Percentiles rank a stretch among this genome's conserved stretches.
phyloP scores from a whole-genome alignment of 2,797 vertebrate species.

The Pempheris klunzingeri region DNA sequence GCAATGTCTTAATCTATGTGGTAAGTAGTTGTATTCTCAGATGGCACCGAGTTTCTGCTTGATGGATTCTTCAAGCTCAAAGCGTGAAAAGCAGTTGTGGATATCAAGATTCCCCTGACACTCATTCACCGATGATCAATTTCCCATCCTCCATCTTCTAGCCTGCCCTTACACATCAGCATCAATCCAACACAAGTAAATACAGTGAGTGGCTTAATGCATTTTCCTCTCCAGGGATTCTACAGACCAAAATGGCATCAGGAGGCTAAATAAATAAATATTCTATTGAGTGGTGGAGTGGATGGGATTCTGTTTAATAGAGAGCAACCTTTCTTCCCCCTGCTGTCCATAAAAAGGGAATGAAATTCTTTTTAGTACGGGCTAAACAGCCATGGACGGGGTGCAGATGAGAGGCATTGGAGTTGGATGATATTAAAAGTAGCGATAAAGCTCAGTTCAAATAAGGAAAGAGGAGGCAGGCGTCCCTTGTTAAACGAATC shows the following conservation, averaged over 20 bases:
- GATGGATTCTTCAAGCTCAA: constrained; percentile 73
- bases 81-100: constrained; percentile 80
- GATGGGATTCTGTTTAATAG: constrained; percentile 60
- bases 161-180: constrained; percentile 79
- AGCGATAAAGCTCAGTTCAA: constrained; percentile 40
- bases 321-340: constrained; percentile 38
- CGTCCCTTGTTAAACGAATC: constrained; percentile 56
- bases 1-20: constrained; percentile 63
- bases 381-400: constrained; percentile 23
- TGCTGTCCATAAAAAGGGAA: constrained; percentile 48
- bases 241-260: constrained; percentile 66
- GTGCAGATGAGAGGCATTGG: constrained; percentile 29
- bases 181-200: constrained; percentile 81
- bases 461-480: constrained; percentile 28
- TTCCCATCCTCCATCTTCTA: constrained; percentile 75
- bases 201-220: constrained; percentile 84
- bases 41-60: constrained; percentile 59
- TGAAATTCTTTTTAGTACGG: constrained; percentile 27
- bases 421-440: constrained; percentile 35
- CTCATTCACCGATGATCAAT: constrained; percentile 84
- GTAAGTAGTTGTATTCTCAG: constrained; percentile 70
- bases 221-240: constrained; percentile 76
- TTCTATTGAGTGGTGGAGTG: constrained; percentile 52
- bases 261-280: constrained; percentile 70
- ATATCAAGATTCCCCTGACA: constrained; percentile 80